Evolutionary conservation across 2,888 invertebrate genomes (phyloP), one percentile per base, ranked within the genome.

Genomic region (Epinotia ramella): DNA sequence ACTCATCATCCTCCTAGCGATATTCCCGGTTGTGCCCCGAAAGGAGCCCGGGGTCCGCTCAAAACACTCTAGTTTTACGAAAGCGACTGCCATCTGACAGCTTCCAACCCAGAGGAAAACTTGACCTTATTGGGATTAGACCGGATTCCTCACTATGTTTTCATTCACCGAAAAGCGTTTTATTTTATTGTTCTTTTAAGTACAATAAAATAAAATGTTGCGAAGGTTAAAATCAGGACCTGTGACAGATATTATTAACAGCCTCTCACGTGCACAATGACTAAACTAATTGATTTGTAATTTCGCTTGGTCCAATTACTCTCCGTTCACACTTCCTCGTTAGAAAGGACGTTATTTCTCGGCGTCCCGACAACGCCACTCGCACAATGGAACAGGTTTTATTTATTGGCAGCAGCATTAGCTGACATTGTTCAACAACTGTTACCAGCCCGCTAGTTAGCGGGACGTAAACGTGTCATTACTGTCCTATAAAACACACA

Each of bases 241-340:
- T 33, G 33, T 57, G 56, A 40, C 57, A 40, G 57, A 24, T 24
- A 59, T 59, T 69, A 59, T 69, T 57, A 73, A 73, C 59, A 46
- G 20, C 28, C 59, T 46, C 49, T 70, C 49, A 70, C 49, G 12
- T 20, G 49, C 28, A 53, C 44, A 65, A 46, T 65, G 56, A 44
- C 24, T 24, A 12, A 65, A 59, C 65, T 64, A 74, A 84, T 83
- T 84, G 86, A 85, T 86, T 85, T 44, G 59, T 66, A 86, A 82
- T 83, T 82, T 87, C 86, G 84, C 85, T 85, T 81, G 80, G 80
- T 80, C 82, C 86, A 88, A 88, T 87, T 88, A 88, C 85, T 89
- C 85, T 80, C 86, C 87, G 88, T 88, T 87, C 84, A 86, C 86
- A 90, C 89, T 89, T 90, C 91, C 91, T 88, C 85, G 83, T 89